Percentiles rank a stretch among this genome's conserved stretches.
phyloP scores from a whole-genome alignment of 1,140 invertebrate species.

The Drosophila kanapiae region DNA sequence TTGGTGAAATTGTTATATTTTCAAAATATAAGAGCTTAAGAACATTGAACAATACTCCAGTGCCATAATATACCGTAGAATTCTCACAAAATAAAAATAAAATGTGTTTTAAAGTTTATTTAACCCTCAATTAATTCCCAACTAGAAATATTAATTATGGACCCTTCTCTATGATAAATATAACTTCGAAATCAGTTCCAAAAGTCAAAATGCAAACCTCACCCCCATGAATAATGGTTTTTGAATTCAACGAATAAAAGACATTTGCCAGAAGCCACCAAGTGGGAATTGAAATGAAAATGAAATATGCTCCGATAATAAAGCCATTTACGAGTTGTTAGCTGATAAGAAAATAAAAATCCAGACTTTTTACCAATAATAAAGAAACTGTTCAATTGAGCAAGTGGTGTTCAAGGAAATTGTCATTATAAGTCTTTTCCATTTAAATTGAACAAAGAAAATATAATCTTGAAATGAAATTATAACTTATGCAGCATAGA shows the following conservation, averaged over 20 bases:
- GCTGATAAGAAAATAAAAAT: conserved; percentile 28
- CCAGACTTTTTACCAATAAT: not conserved
- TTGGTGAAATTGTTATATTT: no score
- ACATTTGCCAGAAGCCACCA: conserved; percentile 43
- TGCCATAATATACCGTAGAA: not conserved
- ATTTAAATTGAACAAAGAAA: no score
- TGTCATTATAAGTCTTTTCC: not conserved
- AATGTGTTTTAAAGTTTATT: not conserved
- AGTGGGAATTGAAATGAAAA: conserved; percentile 25
- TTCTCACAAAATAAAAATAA: not conserved
- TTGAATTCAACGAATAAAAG: conserved; percentile 8
- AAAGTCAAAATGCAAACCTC: not conserved
- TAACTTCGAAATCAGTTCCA: not conserved
- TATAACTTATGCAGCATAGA: no score
- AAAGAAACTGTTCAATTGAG: not conserved
- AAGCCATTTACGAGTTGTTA: conserved; percentile 21
- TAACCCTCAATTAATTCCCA: not conserved
- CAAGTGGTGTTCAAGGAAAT: not conserved
- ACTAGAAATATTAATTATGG: not conserved
- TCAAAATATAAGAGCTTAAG: no score
- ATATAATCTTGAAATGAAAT: not conserved
- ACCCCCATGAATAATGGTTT: not conserved
- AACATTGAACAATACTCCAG: not conserved
- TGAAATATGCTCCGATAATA: conserved; percentile 25
- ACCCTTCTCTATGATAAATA: not conserved